Percentiles rank a stretch among this genome's conserved stretches.
Evolutionary conservation across 2,113 vertebrate genomes (phyloP).

Genomic region (Grallaria varia): DNA sequence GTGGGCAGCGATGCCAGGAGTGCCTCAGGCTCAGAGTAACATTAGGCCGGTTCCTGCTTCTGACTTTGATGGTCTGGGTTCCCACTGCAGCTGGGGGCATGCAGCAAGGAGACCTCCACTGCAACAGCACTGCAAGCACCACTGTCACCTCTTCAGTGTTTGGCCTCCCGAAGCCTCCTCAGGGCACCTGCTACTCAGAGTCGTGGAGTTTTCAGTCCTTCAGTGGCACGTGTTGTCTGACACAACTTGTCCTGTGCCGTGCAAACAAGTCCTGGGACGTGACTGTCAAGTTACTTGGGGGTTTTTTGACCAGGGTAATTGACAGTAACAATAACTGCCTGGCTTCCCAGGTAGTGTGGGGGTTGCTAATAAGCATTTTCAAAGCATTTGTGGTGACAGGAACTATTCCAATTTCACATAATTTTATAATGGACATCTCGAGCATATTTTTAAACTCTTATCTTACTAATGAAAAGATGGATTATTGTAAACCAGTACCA

Average conservation of each 20-base stretch:
- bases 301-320: not conserved
- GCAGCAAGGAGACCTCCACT: not conserved
- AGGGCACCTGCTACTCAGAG: not conserved
- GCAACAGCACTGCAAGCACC: not conserved
- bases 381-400: not conserved
- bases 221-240: fast-evolving
- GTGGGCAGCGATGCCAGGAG: not conserved
- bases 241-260: not conserved
- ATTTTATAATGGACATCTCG: not conserved
- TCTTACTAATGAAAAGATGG: not conserved
- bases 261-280: not conserved
- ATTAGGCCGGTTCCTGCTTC: not conserved
- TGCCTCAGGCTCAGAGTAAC: not conserved
- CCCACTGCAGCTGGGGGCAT: no score
- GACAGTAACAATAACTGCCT: not conserved
- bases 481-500: not conserved
- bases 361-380: not conserved
- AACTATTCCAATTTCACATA: not conserved
- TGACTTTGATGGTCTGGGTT: not conserved
- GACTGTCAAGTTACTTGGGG: not conserved
- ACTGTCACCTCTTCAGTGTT: not conserved
- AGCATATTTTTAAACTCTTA: not conserved
- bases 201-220: not conserved
- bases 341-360: not conserved
- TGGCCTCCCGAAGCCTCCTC: not conserved